Evolutionary conservation across 2,797 vertebrate genomes (phyloP), one percentile per base, ranked within the genome.

Genomic region (Melanotaenia parkinsoni): DNA sequence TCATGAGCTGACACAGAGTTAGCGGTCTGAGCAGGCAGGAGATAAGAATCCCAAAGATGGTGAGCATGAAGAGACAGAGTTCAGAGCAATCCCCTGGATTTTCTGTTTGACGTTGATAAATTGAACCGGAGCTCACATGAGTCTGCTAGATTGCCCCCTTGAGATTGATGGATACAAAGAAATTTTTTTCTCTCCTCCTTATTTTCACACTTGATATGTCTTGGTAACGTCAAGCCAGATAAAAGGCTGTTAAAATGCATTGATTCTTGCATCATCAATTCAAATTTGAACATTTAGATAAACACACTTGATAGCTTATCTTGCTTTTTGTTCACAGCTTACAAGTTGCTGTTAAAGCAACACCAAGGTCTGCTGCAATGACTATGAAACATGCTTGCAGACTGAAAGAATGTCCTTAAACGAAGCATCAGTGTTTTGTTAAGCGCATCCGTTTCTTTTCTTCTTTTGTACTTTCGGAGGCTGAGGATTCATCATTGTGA

Each of bases 91-190:
- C 84, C 80, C 72, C 58, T 59, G 73, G 81, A 90, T 86, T 88
- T 85, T 84, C 84, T 78, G 63, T 81, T 74, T 88, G 93, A 88
- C 82, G 10, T 74, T 84, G 90, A 91, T 76, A 60, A 83, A 94
- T 93, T 87, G 86, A 89, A 88, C 77, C 37, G 11, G 53, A 81
- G 90, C 86, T 88, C 81, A 33, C 79, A 79, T 84, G 82, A 70
- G 89, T 93, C 83, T 68, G 69, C 63, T 74, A 61, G 81, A 87
- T 77, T 81, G 78, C 77, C 73, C 77, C 61, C 33, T 67, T 40
- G 73, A 86, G 85, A 87, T 73, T 79, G 80, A 83, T 75, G 63
- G 79, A 88, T 75, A 72, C 67, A 72, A 72, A 86, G 68, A 3
- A 81, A 57, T 45, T 77, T 85, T 63, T 43, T 56, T 35, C 24